A percentile compares a stretch with the other conserved stretches of the same genome.
These are phyloP conservation scores for Mycalesis mineus DNA, from an alignment of 2,888 invertebrate genomes.

Conservation along the genomic window DNA sequence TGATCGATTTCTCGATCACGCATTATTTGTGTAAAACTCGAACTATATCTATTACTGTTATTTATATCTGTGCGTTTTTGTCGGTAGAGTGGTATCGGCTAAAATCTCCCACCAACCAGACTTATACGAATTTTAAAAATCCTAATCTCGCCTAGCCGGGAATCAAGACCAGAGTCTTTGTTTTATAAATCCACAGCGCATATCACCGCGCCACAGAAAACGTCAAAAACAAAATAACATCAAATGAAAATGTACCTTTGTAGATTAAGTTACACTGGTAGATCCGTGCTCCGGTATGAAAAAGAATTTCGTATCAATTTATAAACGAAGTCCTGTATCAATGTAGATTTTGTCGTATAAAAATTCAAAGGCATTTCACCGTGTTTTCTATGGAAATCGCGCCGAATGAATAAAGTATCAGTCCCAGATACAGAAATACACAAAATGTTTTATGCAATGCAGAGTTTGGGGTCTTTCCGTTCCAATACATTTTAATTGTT, in stretches of 20 bases:
- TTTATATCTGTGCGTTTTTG: no score
- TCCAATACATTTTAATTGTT: background rate
- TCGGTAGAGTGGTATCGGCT: no score
- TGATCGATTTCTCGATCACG: background rate
- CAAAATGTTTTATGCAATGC: conserved; percentile 33
- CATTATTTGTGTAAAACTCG: background rate
- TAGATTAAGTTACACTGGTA: no score
- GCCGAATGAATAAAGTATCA: conserved; percentile 61
- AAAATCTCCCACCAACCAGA: no score
- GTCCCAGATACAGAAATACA: conserved; percentile 31
- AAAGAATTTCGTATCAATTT: conserved; percentile 17
- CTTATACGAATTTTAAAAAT: no score
- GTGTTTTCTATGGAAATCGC: conserved; percentile 60
- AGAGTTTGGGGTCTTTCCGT: conserved; percentile 2
- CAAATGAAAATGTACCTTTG: no score
- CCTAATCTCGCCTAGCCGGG: no score
- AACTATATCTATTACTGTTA: no score
- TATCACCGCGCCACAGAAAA: no score
- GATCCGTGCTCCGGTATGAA: background rate
- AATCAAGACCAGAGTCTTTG: no score
- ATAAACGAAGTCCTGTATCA: conserved; percentile 15
- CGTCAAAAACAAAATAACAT: no score
- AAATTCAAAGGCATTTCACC: conserved; percentile 57
- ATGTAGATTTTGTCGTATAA: conserved; percentile 30
- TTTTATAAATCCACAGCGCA: no score